A percentile compares a stretch with the other conserved stretches of the same genome.
Evolutionary conservation across 2,888 invertebrate species (phyloP).

Genomic region (Agonopterix heracliana): DNA sequence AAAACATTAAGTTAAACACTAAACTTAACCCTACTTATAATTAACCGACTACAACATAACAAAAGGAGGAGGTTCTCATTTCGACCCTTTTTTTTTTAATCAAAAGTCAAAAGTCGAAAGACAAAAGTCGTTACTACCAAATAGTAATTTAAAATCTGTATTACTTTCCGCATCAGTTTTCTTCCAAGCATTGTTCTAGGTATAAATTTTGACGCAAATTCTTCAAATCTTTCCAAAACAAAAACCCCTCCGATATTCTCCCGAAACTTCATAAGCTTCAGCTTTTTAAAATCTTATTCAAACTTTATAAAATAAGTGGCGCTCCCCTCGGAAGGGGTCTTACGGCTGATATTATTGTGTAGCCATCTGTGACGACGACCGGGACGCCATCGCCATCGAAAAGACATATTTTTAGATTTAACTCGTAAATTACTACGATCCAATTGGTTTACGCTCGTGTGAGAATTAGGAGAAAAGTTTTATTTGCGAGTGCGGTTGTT

Average conservation of each 20-base stretch:
- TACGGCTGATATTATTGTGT: constrained; percentile 63
- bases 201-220: too few relatives aligned
- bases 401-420: constrained; percentile 75
- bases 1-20: too few relatives aligned
- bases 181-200: too few relatives aligned
- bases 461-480: constrained; percentile 61
- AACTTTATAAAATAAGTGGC: constrained; percentile 71
- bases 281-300: constrained; percentile 75
- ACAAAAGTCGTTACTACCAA: too few relatives aligned
- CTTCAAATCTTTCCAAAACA: constrained; percentile 32
- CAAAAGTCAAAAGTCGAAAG: too few relatives aligned
- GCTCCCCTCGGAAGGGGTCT: constrained; percentile 57
- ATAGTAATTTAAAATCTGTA: too few relatives aligned
- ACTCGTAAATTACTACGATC: constrained; percentile 71
- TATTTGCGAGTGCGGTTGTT: constrained; percentile 63
- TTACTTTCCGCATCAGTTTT: too few relatives aligned
- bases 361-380: constrained; percentile 69
- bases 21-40: too few relatives aligned
- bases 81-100: too few relatives aligned
- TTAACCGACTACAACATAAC: too few relatives aligned
- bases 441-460: constrained; percentile 73
- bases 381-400: constrained; percentile 64
- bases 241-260: constrained; percentile 35
- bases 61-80: too few relatives aligned
- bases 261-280: constrained; percentile 48